A percentile compares a stretch with the other conserved stretches of the same genome.
Evolutionary conservation across 2,888 invertebrate species (phyloP).

Genomic region (Melanostoma scalare): DNA sequence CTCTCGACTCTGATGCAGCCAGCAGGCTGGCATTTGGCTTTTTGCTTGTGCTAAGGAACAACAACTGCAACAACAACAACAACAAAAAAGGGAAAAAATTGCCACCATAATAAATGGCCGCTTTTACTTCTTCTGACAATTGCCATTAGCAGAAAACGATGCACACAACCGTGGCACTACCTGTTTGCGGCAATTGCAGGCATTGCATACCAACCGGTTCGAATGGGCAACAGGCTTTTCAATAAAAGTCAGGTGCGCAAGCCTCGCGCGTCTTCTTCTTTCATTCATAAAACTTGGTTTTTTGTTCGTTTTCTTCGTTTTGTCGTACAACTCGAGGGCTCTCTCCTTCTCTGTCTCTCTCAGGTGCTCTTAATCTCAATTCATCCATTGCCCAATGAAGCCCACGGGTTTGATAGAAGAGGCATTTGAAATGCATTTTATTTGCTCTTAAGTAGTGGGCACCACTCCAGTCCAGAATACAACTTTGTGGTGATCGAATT

Average conservation of each 20-base stretch:
- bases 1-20: conserved; percentile 41
- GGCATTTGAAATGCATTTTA: conserved; percentile 28
- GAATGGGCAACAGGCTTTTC: conserved; percentile 62
- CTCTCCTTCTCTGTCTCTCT: not conserved
- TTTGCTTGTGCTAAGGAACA: conserved; percentile 4
- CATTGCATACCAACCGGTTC: conserved; percentile 63
- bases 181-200: conserved; percentile 39
- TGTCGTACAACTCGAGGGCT: not conserved
- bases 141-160: conserved; percentile 67
- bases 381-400: conserved; percentile 29
- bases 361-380: conserved; percentile 23
- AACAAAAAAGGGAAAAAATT: conserved; percentile 33
- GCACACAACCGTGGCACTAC: conserved; percentile 58
- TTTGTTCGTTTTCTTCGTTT: conserved; percentile 12
- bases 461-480: too few relatives aligned
- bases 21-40: conserved; percentile 56
- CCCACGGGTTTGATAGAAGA: conserved; percentile 2
- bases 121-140: conserved; percentile 70
- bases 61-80: conserved; percentile 12
- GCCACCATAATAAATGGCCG: conserved; percentile 71
- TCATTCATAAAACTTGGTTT: conserved; percentile 66
- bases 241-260: conserved; percentile 72
- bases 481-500: too few relatives aligned
- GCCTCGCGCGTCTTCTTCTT: conserved; percentile 65
- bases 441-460: conserved; percentile 10